These are phyloP conservation scores for Lutjanus campechanus DNA, from an alignment of 2,797 vertebrate species.

Conservation along the genomic window DNA sequence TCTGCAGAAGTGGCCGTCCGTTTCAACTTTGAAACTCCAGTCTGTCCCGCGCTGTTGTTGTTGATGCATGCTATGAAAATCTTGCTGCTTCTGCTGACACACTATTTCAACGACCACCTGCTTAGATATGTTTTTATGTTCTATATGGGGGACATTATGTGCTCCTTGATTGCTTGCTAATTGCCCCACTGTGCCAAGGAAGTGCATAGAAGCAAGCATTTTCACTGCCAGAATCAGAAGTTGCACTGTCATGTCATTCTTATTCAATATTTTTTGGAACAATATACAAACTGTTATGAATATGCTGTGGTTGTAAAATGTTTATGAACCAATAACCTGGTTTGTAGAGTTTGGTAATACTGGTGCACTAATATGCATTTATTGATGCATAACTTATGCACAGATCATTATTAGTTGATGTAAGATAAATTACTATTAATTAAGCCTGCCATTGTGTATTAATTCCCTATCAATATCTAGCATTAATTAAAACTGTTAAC, in stretches of 20 bases:
- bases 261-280: not conserved
- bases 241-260: conserved; percentile 23
- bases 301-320: not conserved
- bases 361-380: too few species aligned
- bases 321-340: not conserved
- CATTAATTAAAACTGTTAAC: too few species aligned
- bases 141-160: conserved; percentile 27
- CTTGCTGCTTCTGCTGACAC: conserved; percentile 35
- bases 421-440: too few species aligned
- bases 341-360: too few species aligned
- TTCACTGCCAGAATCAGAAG: conserved; percentile 18
- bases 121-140: conserved; percentile 39
- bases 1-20: not conserved
- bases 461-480: too few species aligned
- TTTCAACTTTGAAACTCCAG: conserved; percentile 4
- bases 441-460: too few species aligned
- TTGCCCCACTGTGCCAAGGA: conserved; percentile 11
- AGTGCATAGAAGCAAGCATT: conserved; percentile 30
- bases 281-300: conserved; percentile 5
- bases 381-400: too few species aligned
- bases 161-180: conserved; percentile 35
- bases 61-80: conserved; percentile 19
- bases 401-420: too few species aligned
- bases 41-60: conserved; percentile 6
- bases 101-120: conserved; percentile 30